phyloP scores from a whole-genome alignment of 64 coral and sea anemone genomes.

The Actinia tenebrosa region DNA sequence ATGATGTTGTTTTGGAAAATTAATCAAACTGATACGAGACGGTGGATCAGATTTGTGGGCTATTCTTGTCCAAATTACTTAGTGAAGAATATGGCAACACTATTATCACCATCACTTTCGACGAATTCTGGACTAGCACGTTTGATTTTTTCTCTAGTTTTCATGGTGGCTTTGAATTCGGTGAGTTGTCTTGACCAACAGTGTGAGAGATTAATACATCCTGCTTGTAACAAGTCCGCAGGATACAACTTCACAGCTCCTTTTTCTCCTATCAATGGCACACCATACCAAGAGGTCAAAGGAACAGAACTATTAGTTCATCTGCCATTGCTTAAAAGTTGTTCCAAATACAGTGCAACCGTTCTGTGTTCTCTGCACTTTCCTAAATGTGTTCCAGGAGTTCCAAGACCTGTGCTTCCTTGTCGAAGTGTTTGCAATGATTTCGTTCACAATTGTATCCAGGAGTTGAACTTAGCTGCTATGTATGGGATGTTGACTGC shows the following conservation, averaged over 20 bases:
- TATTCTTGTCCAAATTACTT: neutral
- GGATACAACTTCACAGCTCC: constrained; percentile 40
- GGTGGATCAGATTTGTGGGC: no score
- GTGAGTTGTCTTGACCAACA: neutral
- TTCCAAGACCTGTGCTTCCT: constrained; percentile 33
- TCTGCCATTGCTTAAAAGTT: neutral
- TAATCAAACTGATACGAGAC: no score
- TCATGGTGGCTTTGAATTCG: neutral
- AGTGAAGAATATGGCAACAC: neutral
- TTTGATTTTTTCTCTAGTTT: neutral
- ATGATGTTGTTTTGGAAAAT: no score
- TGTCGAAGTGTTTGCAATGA: constrained; percentile 53
- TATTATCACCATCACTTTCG: neutral
- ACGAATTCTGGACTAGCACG: neutral
- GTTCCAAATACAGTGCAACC: constrained; percentile 24
- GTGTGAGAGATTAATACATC: neutral
- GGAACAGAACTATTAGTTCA: constrained; percentile 21
- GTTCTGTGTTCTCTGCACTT: constrained; percentile 47
- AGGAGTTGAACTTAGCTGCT: neutral
- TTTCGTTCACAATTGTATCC: constrained; percentile 41
- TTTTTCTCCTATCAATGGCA: constrained; percentile 37
- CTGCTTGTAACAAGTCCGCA: neutral
- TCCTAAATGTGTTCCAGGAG: constrained; percentile 40
- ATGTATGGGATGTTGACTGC: constrained; percentile 25
- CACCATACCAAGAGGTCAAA: constrained; percentile 39